These are phyloP conservation scores for Drosophila leontia DNA, from an alignment of 1,140 invertebrate genomes.

Conservation along the genomic window DNA sequence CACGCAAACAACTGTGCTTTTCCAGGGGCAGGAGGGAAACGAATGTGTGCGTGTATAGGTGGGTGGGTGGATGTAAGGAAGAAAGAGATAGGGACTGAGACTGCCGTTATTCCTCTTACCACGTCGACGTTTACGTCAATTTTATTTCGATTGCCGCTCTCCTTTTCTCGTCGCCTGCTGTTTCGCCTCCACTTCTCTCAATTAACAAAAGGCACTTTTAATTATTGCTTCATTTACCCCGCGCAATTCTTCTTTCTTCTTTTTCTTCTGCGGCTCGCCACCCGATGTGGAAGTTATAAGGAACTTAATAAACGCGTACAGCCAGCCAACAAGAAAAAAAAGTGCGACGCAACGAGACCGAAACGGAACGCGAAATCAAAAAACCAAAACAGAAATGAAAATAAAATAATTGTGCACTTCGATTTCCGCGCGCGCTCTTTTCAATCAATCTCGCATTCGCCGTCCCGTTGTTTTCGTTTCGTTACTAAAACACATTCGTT, in stretches of 20 bases:
- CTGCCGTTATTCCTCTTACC: slow-evolving; percentile 60
- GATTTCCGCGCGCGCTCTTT: slow-evolving; percentile 44
- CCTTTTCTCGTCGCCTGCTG: slow-evolving; percentile 29
- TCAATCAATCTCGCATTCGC: slow-evolving; percentile 28
- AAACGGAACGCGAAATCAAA: slow-evolving; percentile 40
- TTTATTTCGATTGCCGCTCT: slow-evolving; percentile 65
- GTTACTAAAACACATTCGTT: slow-evolving; percentile 10
- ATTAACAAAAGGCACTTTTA: slow-evolving; percentile 81
- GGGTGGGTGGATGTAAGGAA: slow-evolving; percentile 2
- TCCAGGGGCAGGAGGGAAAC: slow-evolving; percentile 17
- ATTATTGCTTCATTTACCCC: slow-evolving; percentile 77
- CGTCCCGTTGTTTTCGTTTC: slow-evolving; percentile 23
- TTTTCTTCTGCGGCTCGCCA: slow-evolving; percentile 5
- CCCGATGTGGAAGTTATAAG: slow-evolving; percentile 55
- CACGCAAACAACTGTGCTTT: slow-evolving; percentile 34
- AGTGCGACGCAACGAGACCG: slow-evolving; percentile 21
- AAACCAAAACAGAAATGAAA: slow-evolving; percentile 40
- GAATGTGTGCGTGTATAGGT: slow-evolving; percentile 33
- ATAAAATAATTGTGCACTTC: slow-evolving; percentile 47
- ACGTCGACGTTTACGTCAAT: slow-evolving; percentile 75
- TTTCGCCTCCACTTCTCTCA: slow-evolving; percentile 45
- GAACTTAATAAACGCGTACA: slow-evolving; percentile 67
- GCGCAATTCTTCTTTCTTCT: slow-evolving; percentile 25
- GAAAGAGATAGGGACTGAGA: slow-evolving; percentile 3
- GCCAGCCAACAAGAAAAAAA: slow-evolving; percentile 37